Evolutionary conservation across 2,113 vertebrate genomes (phyloP).

Genomic region (Myrmophylax atrothorax): DNA sequence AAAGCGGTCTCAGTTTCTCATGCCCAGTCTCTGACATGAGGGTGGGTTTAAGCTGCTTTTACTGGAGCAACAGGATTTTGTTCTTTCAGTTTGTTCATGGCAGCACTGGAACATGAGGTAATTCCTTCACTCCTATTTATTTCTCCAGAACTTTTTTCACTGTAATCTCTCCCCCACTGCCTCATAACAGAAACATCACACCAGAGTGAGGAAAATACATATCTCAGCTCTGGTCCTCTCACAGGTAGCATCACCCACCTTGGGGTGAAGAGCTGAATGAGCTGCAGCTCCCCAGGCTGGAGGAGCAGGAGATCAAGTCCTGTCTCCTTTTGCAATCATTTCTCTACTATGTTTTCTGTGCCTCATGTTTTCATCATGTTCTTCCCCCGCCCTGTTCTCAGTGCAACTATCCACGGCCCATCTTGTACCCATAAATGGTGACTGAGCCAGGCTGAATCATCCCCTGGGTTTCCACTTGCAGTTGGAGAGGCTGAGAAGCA

Average conservation of each 20-base stretch:
- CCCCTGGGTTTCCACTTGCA: neutral
- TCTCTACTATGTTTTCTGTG: neutral
- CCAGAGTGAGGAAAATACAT: neutral
- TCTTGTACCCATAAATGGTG: fast-evolving
- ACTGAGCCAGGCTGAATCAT: neutral
- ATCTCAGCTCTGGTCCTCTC: neutral
- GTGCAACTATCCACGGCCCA: fast-evolving
- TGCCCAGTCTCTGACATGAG: neutral
- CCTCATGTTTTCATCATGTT: neutral
- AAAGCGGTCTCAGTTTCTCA: neutral
- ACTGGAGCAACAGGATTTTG: neutral
- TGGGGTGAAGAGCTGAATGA: fast-evolving
- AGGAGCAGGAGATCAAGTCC: neutral
- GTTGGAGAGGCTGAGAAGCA: neutral
- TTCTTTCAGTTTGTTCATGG: neutral
- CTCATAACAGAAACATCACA: neutral
- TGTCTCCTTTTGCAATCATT: neutral
- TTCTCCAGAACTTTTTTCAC: neutral
- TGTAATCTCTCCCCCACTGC: neutral
- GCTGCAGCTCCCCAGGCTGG: neutral
- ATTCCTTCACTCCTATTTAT: neutral
- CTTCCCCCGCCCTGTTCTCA: neutral
- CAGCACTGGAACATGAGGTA: fast-evolving
- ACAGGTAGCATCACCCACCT: neutral
- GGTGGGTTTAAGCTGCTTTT: neutral